Base-by-base conservation (phyloP, 2,888 invertebrate species). In the Andrena chrysosceles region DNA sequence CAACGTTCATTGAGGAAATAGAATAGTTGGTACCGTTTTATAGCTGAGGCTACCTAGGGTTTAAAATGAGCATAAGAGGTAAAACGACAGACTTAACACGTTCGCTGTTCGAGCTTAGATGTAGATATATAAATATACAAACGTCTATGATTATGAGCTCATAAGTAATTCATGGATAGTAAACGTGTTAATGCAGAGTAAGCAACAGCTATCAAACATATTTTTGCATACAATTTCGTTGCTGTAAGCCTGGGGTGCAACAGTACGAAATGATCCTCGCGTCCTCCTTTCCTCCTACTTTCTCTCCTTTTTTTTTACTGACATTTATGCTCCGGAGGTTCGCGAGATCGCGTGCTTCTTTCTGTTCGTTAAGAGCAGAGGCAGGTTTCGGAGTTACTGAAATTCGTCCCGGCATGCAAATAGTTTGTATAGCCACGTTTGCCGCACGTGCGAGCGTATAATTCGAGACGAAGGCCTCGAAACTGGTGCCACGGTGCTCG, bases 331-430 rank as follows among this genome's bases (percentile, higher is more conserved):
- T 59, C n/a, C 29, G 48, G 52, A 60, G 62, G 67, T 77, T 74
- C 70, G 54, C 48, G 76, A 33, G 82, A n/a, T 87, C 77, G 87
- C 87, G 88, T 87, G 87, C 69, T 87, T 80, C 86, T 84, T 87
- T 86, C 80, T 71, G 84, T 70, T 82, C 62, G 73, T 64, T 63
- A 42, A 42, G 52, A 33, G 63, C 68, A 78, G n/a, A 63, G 80
- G 75, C 72, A 62, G 80, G 59, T 84, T 87, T 87, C 72, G 72
- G 81, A 86, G 77, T 72, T 62, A 62, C 56, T 81, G 77, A 83
- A 87, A 86, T 79, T 87, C 78, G 67, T 84, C 52, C 56, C 42
- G 78, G 80, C 87, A 87, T 84, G 87, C 88, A 70, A 87, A 78
- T 77, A 76, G 84, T 84, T 87, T 80, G 81, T 80, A 81, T 76